Evolutionary conservation across 2,888 invertebrate genomes (phyloP), one percentile per base, ranked within the genome.

Genomic region (Megamerina dolium): DNA sequence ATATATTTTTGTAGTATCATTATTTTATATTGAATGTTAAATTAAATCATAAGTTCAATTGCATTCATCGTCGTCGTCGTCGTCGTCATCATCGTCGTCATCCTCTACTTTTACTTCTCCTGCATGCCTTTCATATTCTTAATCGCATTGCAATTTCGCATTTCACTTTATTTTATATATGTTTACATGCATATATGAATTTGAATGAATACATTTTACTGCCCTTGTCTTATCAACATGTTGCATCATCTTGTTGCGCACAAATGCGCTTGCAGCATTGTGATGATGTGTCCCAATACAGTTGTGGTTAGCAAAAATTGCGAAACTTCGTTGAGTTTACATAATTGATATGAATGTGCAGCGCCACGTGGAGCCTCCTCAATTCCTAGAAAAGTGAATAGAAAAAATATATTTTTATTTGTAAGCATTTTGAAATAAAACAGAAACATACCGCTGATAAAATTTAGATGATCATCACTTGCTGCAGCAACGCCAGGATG

Each of bases 401-500:
- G 9, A 14, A 16, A 13, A 32, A 29, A 13, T 12, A 16, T 13
- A 17, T 6, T 16, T 14, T 5, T 33, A 33, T 5, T 17, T 9
- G 5, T 16, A 6, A 8, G 23, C 6, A 23, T 16, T 4, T n/a
- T 8, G 6, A 31, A 31, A 17, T 4, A 21, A 26, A 17, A 16
- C 2, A 19, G 29, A 8, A 42, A 27, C 16, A 27, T 52, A 65
- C 64, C 64, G 44, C 63, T 61, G 37, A 65, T 55, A 46, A 57
- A 70, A 57, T 72, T 72, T 18, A 68, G 58, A 50, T 69, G 70
- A 53, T 72, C 71, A 52, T 70, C 69, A 54, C 66, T 68, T 37
- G 62, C 60, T 37, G 65, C 56, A 27, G 67, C 54, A 37, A 63
- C 58, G 49, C 70, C 72, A 32, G 69, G 67, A 60, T 71, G 70